Conservation (phyloP, 2,113 vertebrate species). For the Gambusia affinis region DNA sequence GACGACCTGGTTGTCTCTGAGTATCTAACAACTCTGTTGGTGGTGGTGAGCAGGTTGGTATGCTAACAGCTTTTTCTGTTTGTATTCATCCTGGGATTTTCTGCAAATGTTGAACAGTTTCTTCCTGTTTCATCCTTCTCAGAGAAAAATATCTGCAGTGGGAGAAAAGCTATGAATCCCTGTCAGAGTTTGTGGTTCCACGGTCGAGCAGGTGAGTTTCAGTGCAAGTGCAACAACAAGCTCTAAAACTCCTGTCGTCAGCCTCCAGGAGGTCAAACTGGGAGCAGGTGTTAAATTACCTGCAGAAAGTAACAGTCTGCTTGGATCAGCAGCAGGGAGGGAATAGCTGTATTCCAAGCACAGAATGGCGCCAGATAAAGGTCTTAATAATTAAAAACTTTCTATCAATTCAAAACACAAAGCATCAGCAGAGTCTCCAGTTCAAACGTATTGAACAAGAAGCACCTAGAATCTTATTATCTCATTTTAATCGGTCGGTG, state of each 20-base stretch:
- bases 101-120: background rate
- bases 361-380: background rate
- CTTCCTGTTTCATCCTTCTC: conserved; percentile 20
- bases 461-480: background rate
- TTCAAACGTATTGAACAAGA: background rate
- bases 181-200: conserved; percentile 94
- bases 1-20: conserved; percentile 94
- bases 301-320: conserved; percentile 68
- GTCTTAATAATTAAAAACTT: conserved; percentile 3
- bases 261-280: conserved; percentile 39
- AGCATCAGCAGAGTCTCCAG: background rate
- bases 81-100: background rate
- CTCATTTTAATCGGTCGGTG: background rate
- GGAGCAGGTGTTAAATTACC: conserved; percentile 64
- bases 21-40: conserved; percentile 92
- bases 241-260: conserved; percentile 10
- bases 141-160: conserved; percentile 85
- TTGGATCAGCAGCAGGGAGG: conserved; percentile 15
- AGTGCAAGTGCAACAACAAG: conserved; percentile 14
- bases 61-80: background rate
- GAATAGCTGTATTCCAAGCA: background rate
- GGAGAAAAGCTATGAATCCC: conserved; percentile 93
- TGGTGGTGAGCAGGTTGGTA: conserved; percentile 90
- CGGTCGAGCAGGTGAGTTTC: conserved; percentile 92
- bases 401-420: background rate